A percentile compares a stretch with the other conserved stretches of the same genome.
These are phyloP conservation scores for Poecile atricapillus DNA, from an alignment of 2,113 vertebrate species.

Conservation along the genomic window DNA sequence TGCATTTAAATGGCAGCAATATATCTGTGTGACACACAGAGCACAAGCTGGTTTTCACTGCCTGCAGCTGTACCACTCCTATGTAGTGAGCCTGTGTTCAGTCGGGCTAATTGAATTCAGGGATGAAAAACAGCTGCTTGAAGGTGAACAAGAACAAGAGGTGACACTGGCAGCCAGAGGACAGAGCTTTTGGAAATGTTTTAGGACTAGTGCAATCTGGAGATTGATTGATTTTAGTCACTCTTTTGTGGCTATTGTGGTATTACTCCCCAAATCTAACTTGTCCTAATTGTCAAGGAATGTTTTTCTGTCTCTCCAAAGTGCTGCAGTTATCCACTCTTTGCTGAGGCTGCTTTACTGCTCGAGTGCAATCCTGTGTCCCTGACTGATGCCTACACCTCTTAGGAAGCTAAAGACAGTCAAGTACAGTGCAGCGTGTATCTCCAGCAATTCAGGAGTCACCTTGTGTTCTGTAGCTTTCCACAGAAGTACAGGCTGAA, in stretches of 20 bases:
- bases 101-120: not conserved
- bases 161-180: not conserved
- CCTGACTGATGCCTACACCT: not conserved
- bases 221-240: not conserved
- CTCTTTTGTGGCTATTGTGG: not conserved
- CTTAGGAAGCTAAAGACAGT: not conserved
- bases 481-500: not conserved
- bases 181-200: not conserved
- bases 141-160: not conserved
- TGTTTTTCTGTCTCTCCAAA: not conserved
- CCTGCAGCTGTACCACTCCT: not conserved
- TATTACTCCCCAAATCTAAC: not conserved
- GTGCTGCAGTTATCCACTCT: not conserved
- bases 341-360: not conserved
- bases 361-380: not conserved
- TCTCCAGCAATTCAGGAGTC: not conserved
- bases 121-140: conserved; percentile 19
- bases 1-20: not conserved
- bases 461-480: not conserved
- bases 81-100: not conserved
- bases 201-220: not conserved
- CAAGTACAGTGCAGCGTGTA: rapidly evolving
- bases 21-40: not conserved
- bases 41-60: not conserved
- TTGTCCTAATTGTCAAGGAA: not conserved